Evolutionary conservation across 2,797 vertebrate genomes (phyloP).

Genomic region (Cuniculus paca): DNA sequence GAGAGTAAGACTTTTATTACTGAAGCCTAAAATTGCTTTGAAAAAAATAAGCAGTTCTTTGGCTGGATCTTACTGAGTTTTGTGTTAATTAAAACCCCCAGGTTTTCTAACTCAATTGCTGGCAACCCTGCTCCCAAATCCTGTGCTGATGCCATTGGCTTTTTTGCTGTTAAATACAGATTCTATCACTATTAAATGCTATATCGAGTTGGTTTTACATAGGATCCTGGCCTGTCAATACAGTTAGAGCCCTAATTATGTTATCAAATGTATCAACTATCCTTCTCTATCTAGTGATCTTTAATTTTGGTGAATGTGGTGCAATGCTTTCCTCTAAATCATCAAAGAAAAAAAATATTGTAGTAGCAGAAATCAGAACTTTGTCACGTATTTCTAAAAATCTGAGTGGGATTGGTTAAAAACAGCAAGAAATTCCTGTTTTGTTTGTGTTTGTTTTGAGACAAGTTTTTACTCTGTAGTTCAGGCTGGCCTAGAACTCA

Average conservation of each 20-base stretch:
- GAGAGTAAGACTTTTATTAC: conserved; percentile 44
- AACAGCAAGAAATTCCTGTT: background rate
- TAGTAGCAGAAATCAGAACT: background rate
- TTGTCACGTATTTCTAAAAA: background rate
- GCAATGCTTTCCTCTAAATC: background rate
- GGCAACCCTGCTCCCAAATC: background rate
- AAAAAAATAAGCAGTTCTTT: background rate
- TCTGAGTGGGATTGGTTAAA: background rate
- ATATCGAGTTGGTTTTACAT: background rate
- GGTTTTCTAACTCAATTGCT: conserved; percentile 1
- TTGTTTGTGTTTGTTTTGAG: background rate
- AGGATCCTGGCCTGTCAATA: background rate
- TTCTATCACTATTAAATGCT: conserved; percentile 1
- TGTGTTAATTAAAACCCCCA: conserved; percentile 57
- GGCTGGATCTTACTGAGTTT: background rate
- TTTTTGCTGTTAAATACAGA: conserved; percentile 39
- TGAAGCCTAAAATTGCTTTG: conserved; percentile 17
- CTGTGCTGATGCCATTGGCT: background rate
- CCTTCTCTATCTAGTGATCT: background rate
- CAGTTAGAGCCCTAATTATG: conserved; percentile 18
- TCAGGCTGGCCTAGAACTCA: background rate
- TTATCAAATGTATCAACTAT: background rate
- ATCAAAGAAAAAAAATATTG: background rate
- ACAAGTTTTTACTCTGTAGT: background rate
- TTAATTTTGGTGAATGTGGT: background rate